Percentiles rank a stretch among this genome's conserved stretches.
phyloP scores from a whole-genome alignment of 2,797 vertebrate genomes.

The Amniataba percoides region DNA sequence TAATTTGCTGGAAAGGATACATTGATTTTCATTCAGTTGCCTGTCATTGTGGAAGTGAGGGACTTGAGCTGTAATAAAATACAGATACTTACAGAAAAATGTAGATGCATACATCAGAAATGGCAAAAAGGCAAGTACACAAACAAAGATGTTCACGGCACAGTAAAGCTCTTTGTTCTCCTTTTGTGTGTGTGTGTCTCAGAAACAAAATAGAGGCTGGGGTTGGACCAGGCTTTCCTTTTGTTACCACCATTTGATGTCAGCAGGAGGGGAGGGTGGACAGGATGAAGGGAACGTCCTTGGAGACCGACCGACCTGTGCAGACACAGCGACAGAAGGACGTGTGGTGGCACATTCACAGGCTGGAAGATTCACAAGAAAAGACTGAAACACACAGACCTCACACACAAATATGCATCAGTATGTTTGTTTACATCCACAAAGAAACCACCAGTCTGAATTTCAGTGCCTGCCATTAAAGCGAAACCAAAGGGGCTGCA shows the following conservation, averaged over 20 bases:
- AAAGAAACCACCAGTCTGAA: not conserved
- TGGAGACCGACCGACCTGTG: slow-evolving; percentile 51
- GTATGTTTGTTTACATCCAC: not conserved
- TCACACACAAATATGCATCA: not conserved
- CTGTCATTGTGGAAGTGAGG: not conserved
- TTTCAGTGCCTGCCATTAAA: not conserved
- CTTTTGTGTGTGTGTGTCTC: slow-evolving; percentile 23
- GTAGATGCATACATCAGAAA: not conserved
- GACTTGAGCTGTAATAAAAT: slow-evolving; percentile 4
- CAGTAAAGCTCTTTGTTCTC: slow-evolving; percentile 49
- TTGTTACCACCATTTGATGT: slow-evolving; percentile 61
- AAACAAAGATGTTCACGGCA: slow-evolving; percentile 5
- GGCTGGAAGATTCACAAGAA: not conserved
- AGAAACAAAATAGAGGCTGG: slow-evolving; percentile 17
- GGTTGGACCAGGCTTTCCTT: slow-evolving; percentile 57
- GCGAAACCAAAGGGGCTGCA: not conserved
- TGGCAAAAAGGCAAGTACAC: slow-evolving; percentile 3
- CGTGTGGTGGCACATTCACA: not conserved
- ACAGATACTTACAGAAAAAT: too few relatives aligned
- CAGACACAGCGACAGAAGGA: slow-evolving; percentile 46
- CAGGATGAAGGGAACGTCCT: slow-evolving; percentile 52
- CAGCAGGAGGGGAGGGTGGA: slow-evolving; percentile 45
- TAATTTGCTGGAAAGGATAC: slow-evolving; percentile 32
- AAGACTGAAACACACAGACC: slow-evolving; percentile 17
- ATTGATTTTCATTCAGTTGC: slow-evolving; percentile 42